Evolutionary conservation across 2,113 vertebrate species (phyloP).

Genomic region (Pseudorectes ferrugineus): DNA sequence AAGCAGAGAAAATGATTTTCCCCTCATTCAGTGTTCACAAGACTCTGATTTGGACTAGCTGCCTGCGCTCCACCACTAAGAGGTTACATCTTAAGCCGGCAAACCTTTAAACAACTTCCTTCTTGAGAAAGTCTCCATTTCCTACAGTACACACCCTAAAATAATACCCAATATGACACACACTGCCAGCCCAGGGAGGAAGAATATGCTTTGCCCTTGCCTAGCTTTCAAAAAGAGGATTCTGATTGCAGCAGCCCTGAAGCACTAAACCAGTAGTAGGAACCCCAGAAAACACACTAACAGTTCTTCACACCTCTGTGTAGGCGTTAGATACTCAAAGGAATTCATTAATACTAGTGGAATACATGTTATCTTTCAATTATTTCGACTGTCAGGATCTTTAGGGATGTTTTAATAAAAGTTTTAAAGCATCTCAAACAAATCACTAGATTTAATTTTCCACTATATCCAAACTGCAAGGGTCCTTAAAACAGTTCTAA

Average conservation of each 20-base stretch:
- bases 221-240: neutral
- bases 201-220: neutral
- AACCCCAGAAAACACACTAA: neutral
- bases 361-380: neutral
- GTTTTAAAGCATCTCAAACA: neutral
- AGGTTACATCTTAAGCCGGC: neutral
- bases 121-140: neutral
- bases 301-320: neutral
- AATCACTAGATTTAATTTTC: neutral
- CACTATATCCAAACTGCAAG: neutral
- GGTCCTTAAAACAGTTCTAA: neutral
- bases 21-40: neutral
- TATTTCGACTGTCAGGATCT: neutral
- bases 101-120: neutral
- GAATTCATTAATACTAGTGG: neutral
- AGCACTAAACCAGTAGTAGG: neutral
- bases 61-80: neutral
- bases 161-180: neutral
- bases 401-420: neutral
- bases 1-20: neutral
- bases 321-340: neutral
- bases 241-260: conserved; percentile 2
- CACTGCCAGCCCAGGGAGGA: neutral
- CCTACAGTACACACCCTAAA: neutral
- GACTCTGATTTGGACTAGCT: neutral